Conservation (phyloP, 2,113 vertebrate species). For the Tychaedon coryphoeus region DNA sequence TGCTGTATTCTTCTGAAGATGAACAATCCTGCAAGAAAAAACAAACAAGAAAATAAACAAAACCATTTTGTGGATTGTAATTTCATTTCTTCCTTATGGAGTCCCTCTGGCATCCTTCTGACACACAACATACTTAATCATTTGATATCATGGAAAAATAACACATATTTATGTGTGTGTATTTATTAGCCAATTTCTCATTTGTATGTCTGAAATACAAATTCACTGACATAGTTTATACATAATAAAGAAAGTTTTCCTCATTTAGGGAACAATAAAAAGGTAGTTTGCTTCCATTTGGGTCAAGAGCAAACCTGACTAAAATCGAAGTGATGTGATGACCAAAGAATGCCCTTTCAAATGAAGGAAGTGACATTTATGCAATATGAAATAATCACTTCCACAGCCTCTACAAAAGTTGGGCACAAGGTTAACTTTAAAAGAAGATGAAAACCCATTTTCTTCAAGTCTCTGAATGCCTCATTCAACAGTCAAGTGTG, state of each 20-base stretch:
- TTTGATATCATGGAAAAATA: not conserved
- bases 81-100: not conserved
- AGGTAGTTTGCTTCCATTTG: not conserved
- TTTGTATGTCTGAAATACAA: not conserved
- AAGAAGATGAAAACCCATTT: not conserved
- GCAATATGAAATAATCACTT: not conserved
- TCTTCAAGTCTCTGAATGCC: not conserved
- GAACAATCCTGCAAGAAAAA: constrained; percentile 90
- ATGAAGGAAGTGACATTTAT: not conserved
- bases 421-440: not conserved
- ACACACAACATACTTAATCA: not conserved
- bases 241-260: not conserved
- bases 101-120: not conserved
- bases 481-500: constrained; percentile 5
- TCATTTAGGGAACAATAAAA: not conserved
- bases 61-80: not conserved
- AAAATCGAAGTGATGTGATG: not conserved
- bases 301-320: not conserved
- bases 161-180: not conserved
- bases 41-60: constrained; percentile 42
- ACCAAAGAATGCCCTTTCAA: not conserved
- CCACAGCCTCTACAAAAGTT: not conserved
- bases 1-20: constrained; percentile 90
- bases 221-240: not conserved
- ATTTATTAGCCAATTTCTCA: not conserved